A percentile compares a stretch with the other conserved stretches of the same genome.
Evolutionary conservation across 2,113 vertebrate genomes (phyloP).

Genomic region (Nothobranchius furzeri): DNA sequence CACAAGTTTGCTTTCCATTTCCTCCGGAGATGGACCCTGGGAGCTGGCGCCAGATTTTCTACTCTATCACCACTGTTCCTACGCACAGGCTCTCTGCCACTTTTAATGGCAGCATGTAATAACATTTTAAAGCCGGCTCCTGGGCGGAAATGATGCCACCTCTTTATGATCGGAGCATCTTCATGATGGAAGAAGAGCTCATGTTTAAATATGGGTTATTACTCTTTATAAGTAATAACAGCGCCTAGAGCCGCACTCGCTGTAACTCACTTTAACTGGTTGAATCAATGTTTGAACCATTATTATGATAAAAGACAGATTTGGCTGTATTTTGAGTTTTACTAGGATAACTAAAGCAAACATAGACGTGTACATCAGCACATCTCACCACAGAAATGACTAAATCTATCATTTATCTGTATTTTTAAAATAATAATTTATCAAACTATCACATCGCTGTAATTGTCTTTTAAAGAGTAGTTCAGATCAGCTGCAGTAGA

Average conservation of each 20-base stretch:
- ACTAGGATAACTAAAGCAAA: no score
- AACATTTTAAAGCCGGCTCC: slow-evolving; percentile 49
- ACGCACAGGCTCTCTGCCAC: slow-evolving; percentile 35
- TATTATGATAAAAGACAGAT: not conserved
- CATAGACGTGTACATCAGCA: no score
- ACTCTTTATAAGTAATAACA: slow-evolving; percentile 9
- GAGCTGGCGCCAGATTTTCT: not conserved
- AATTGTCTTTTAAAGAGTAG: no score
- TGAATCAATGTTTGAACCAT: slow-evolving; percentile 6
- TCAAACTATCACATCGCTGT: no score
- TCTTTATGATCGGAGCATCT: slow-evolving; percentile 43
- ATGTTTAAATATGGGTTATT: slow-evolving; percentile 23
- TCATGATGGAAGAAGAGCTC: slow-evolving; percentile 14
- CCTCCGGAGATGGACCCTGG: not conserved
- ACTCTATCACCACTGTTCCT: slow-evolving; percentile 15
- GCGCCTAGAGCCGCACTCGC: slow-evolving; percentile 10
- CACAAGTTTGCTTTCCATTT: not conserved
- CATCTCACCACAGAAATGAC: no score
- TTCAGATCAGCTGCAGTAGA: no score
- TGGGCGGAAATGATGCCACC: slow-evolving; percentile 17
- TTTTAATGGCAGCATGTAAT: slow-evolving; percentile 45
- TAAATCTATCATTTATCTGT: no score
- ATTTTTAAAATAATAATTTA: no score
- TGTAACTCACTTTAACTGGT: not conserved
- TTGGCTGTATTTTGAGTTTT: not conserved